These are phyloP conservation scores for Mastomys coucha DNA, from an alignment of 2,113 vertebrate species.

Conservation along the genomic window DNA sequence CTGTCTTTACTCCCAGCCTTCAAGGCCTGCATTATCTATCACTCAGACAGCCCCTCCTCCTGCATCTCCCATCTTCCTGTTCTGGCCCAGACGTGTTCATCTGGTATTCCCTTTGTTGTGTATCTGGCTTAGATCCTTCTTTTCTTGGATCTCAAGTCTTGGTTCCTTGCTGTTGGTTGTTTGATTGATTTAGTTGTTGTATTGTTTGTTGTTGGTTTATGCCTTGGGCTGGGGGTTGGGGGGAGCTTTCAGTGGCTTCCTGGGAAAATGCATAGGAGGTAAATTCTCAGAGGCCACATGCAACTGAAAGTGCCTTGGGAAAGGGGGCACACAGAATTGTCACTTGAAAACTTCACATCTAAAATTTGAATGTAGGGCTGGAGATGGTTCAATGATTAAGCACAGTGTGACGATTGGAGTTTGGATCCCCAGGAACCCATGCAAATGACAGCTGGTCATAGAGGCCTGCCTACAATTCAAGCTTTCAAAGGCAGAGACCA, in stretches of 20 bases:
- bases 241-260: not conserved
- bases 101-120: not conserved
- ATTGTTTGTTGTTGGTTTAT: not conserved
- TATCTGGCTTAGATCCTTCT: not conserved
- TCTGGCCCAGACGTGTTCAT: not conserved
- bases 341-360: not conserved
- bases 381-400: not conserved
- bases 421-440: not conserved
- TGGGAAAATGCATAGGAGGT: not conserved
- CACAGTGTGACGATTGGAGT: not conserved
- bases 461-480: too few relatives aligned
- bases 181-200: not conserved
- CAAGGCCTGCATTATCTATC: not conserved
- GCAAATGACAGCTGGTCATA: not conserved
- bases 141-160: not conserved
- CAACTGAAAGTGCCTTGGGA: not conserved
- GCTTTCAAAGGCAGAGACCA: not conserved
- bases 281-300: not conserved
- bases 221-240: too few relatives aligned
- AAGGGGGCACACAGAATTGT: not conserved
- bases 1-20: not conserved
- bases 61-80: not conserved
- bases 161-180: not conserved
- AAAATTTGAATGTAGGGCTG: not conserved
- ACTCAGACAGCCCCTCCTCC: not conserved